Evolutionary conservation across 2,888 invertebrate genomes (phyloP).

Genomic region (Rhodophaea formosa): DNA sequence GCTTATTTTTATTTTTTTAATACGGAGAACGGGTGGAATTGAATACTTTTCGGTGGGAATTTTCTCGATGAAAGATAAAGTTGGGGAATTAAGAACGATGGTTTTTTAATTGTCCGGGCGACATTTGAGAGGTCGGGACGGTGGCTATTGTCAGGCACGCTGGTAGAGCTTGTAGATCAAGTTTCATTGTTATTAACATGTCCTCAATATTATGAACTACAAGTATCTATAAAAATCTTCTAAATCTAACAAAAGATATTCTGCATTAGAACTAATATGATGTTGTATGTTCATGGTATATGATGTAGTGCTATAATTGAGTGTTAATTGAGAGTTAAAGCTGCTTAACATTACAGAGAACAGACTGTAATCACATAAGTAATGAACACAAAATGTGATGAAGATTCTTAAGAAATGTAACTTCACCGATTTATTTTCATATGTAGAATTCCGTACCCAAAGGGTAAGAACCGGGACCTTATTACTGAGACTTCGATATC

Average conservation of each 20-base stretch:
- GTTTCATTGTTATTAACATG: slow-evolving; percentile 4
- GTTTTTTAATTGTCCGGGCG: slow-evolving; percentile 28
- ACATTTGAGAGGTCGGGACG: slow-evolving; percentile 2
- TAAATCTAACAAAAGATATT: background rate
- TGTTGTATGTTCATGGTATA: too few relatives aligned
- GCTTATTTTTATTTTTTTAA: slow-evolving; percentile 40
- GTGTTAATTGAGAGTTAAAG: too few relatives aligned
- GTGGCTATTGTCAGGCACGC: slow-evolving; percentile 3
- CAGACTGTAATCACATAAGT: too few relatives aligned
- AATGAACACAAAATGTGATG: too few relatives aligned
- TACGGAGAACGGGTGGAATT: slow-evolving; percentile 33
- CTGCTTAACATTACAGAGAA: too few relatives aligned
- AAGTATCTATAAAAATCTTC: too few relatives aligned
- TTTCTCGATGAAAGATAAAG: slow-evolving; percentile 40
- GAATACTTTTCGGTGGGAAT: slow-evolving; percentile 41
- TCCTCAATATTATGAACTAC: background rate
- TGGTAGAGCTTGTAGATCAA: slow-evolving; percentile 2
- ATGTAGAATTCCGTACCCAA: too few relatives aligned
- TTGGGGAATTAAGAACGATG: slow-evolving; percentile 33
- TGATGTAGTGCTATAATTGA: too few relatives aligned
- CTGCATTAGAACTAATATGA: background rate
- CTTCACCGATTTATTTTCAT: too few relatives aligned
- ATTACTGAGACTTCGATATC: too few relatives aligned
- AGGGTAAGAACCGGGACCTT: too few relatives aligned
- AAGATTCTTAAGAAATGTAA: too few relatives aligned